Evolutionary conservation across 1,140 invertebrate species (phyloP).

Genomic region (Capitella teleta): DNA sequence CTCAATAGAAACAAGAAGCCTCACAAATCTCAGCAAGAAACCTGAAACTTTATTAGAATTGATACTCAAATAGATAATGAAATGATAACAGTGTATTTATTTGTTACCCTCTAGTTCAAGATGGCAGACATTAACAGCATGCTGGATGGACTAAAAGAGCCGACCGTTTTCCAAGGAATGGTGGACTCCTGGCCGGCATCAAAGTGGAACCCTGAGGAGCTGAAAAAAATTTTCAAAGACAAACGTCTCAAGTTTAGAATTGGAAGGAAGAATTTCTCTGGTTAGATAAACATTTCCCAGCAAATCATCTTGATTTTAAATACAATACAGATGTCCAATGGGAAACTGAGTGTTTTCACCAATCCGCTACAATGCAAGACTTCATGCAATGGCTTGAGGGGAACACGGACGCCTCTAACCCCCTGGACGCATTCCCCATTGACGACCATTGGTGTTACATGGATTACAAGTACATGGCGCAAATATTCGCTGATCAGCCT

Average conservation of each 20-base stretch:
- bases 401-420: slow-evolving; percentile 14
- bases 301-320: not conserved
- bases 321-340: slow-evolving; percentile 54
- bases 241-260: slow-evolving; percentile 5
- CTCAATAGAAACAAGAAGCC: no score
- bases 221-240: slow-evolving; percentile 1
- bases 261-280: slow-evolving; percentile 1
- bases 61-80: no score
- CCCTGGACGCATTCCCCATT: slow-evolving; percentile 9
- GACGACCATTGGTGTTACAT: slow-evolving; percentile 59
- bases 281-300: not conserved
- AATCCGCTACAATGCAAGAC: slow-evolving; percentile 50
- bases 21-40: no score
- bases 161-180: slow-evolving; percentile 6
- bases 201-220: not conserved
- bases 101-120: no score
- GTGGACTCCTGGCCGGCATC: slow-evolving; percentile 2
- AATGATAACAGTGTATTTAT: no score
- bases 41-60: no score
- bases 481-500: slow-evolving; percentile 53
- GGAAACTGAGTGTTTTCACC: slow-evolving; percentile 54
- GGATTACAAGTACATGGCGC: slow-evolving; percentile 70
- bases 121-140: no score
- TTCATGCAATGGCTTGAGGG: slow-evolving; percentile 46
- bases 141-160: not conserved